phyloP scores from a whole-genome alignment of 2,113 vertebrate genomes.

The Chamaetylas fuelleborni region DNA sequence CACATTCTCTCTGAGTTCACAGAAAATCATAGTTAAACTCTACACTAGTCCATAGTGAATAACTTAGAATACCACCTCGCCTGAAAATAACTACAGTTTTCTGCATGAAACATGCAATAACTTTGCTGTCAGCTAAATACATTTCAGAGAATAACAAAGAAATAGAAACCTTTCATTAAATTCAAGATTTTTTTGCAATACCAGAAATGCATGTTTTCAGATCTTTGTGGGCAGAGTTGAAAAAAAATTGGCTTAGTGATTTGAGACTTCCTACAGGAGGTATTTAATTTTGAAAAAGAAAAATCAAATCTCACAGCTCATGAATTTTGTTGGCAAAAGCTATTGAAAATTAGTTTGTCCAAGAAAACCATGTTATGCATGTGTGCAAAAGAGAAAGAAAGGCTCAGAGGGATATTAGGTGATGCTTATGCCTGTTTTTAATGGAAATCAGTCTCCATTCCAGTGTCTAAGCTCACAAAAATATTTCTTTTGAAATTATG shows the following conservation, averaged over 20 bases:
- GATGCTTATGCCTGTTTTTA: neutral
- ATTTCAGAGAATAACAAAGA: neutral
- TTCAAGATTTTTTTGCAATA: neutral
- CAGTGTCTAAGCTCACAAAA: neutral
- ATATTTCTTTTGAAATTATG: neutral
- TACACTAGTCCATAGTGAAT: constrained; percentile 53
- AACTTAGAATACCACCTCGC: constrained; percentile 37
- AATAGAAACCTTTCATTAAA: neutral
- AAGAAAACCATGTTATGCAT: neutral
- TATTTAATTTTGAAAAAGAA: constrained; percentile 15
- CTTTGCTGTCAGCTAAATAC: neutral
- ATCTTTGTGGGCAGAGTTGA: neutral
- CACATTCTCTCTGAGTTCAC: constrained; percentile 26
- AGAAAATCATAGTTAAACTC: constrained; percentile 51
- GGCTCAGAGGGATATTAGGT: neutral
- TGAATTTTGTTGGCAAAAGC: constrained; percentile 1
- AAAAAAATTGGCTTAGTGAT: neutral
- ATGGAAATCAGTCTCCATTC: neutral
- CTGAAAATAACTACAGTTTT: constrained; percentile 39
- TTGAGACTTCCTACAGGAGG: neutral
- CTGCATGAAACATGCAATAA: neutral
- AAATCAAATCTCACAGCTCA: neutral
- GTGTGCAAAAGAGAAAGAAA: neutral
- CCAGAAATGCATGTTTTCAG: neutral
- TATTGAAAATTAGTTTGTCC: neutral